Evolutionary conservation across 2,797 vertebrate genomes (phyloP), one percentile per base, ranked within the genome.

Genomic region (Ctenopoma kingsleyae): DNA sequence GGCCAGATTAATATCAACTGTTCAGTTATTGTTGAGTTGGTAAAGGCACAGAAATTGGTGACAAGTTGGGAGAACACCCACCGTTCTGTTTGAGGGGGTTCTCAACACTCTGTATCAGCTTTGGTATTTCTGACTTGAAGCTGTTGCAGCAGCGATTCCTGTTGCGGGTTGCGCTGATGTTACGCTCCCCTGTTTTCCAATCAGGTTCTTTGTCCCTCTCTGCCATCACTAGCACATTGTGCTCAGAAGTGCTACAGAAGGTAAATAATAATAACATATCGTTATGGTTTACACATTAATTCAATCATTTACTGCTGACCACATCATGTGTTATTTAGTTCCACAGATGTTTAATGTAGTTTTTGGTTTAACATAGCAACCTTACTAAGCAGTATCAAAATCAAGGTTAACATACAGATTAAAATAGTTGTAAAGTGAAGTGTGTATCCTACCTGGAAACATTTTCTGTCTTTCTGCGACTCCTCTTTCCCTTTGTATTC

Each of bases 401-500:
- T 20, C 13, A 41, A 40, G n/a, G 6, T 4, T 5, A 6, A 35
- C 0, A 25, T 23, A 41, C 5, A 9, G 7, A 60, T 38, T 3
- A 43, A 48, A 52, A 43, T 23, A n/a, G 0, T 43, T 40, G 13
- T 15, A 13, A 36, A 11, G 1, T 40, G 16, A 48, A 49, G 6
- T 27, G 6, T 46, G 6, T 32, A 32, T 53, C 68, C 40, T 89
- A 95, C 95, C 93, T 89, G 67, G 88, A 83, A 30, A 76, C 55
- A 7, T 64, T 74, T 30, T 94, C 95, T 5, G 78, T 60, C 87
- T 93, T 97, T 75, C 96, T 96, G 83, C 96, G 97, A 78, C 94
- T 96, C 92, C 94, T 96, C 84, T 92, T 97, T 90, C 95, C 96
- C 95, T 96, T 98, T 94, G 94, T 95, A 88, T 92, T 96, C 64